Base-by-base conservation (phyloP, 2,797 vertebrate genomes). In the Lepilemur septentrionalis region DNA sequence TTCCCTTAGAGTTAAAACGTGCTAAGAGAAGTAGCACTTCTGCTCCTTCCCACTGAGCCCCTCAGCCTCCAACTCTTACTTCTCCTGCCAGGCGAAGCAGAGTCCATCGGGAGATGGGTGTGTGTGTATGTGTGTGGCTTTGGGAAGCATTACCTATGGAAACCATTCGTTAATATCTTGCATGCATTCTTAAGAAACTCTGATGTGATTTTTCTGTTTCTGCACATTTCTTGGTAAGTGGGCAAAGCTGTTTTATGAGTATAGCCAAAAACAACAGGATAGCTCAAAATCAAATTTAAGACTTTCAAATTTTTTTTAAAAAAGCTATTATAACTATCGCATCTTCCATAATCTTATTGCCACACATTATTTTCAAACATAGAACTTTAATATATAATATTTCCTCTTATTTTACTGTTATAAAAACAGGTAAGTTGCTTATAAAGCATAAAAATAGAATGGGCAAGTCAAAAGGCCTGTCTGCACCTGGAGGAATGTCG, bases 381-480 rank as follows among this genome's bases (percentile, higher is more conserved):
- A 41, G 43, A 76, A 55, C 20, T 43, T 92, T 57, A 50, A 46
- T 15, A 72, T 46, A 15, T 63, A 50, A 15, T 13, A 35, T 91
- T 63, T 70, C 35, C 76, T 20, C 20, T 95, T 72, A 35, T 83
- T 69, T 86, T 70, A 80, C 84, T 57, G 15, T 43, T 80, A 18
- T 32, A 15, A 93, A 32, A 35, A 63, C 12, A 70, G 3, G 7
- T 41, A 72, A 43, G 22, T 95, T 25, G 18, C 4, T 69, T 75
- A 61, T 91, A 67, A 87, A 83, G 25, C n/a, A 78, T 69, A 91
- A 85, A 86, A 90, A 79, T 5, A 82, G 30, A 83, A 89, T 50
- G 52, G 23, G 23, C 7, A 70, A 93, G n/a, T 59, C 2, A 7
- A 69, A 63, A 96, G 35, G 14, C 32, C 20, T 17, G 1, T 12